Conservation (phyloP, 1,140 invertebrate species). For the Plutomurus gul region DNA sequence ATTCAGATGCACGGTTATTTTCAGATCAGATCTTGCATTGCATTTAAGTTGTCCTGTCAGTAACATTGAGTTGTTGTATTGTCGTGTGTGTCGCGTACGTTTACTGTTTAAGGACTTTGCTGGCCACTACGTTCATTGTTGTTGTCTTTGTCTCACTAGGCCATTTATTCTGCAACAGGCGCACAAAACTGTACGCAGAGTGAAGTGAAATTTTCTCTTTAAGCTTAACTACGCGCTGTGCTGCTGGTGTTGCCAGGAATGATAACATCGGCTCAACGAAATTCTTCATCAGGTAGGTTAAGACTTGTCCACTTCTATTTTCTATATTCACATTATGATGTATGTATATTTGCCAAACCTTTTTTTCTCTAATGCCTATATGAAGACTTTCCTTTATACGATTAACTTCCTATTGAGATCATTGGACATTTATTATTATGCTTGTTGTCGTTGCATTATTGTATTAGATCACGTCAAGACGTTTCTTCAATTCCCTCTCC, state of each 20-base stretch:
- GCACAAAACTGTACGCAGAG: too few relatives aligned
- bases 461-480: neutral
- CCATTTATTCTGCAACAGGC: neutral
- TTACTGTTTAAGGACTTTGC: too few relatives aligned
- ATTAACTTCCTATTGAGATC: neutral
- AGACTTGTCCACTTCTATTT: neutral
- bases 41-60: neutral
- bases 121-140: too few relatives aligned
- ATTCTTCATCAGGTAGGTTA: slow-evolving; percentile 14
- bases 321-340: neutral
- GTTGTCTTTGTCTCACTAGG: neutral
- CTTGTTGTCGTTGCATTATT: neutral
- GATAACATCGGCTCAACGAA: slow-evolving; percentile 25
- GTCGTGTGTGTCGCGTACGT: too few relatives aligned
- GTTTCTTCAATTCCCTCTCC: neutral
- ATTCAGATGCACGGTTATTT: too few relatives aligned
- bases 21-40: too few relatives aligned
- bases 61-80: neutral
- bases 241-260: neutral
- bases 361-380: neutral
- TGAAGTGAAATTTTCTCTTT: slow-evolving; percentile 14
- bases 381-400: neutral
- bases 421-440: neutral
- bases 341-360: neutral
- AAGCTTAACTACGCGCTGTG: neutral